Conservation (phyloP, 2,113 vertebrate species). For the Lampris incognitus region DNA sequence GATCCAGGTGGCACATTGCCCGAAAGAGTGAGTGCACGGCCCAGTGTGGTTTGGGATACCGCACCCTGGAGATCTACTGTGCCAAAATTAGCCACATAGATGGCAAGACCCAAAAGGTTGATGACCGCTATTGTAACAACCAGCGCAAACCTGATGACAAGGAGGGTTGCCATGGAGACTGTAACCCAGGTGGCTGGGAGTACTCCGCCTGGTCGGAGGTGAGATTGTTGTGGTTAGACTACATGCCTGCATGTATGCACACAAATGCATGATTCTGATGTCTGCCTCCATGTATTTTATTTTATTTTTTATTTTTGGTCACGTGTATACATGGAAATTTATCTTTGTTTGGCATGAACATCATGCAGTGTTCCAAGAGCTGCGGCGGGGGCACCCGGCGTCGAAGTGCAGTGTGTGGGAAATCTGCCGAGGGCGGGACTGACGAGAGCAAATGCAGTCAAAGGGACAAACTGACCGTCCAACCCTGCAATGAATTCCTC, state of each 20-base stretch:
- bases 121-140: slow-evolving; percentile 88
- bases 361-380: slow-evolving; percentile 92
- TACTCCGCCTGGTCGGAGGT: slow-evolving; percentile 97
- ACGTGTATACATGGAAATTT: slow-evolving; percentile 31
- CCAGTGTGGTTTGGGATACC: slow-evolving; percentile 92
- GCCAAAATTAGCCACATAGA: slow-evolving; percentile 88
- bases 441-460: slow-evolving; percentile 93
- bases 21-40: slow-evolving; percentile 92
- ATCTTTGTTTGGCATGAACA: slow-evolving; percentile 40
- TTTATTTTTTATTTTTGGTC: neutral
- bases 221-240: slow-evolving; percentile 44
- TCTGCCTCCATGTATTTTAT: slow-evolving; percentile 10
- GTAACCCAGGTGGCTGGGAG: slow-evolving; percentile 92
- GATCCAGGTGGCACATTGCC: slow-evolving; percentile 89
- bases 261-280: neutral
- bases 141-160: slow-evolving; percentile 88
- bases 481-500: slow-evolving; percentile 90
- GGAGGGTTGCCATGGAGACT: slow-evolving; percentile 93
- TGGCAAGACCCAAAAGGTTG: slow-evolving; percentile 90
- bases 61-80: slow-evolving; percentile 91
- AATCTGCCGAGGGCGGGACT: slow-evolving; percentile 82
- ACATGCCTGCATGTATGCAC: slow-evolving; percentile 28
- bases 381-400: slow-evolving; percentile 90
- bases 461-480: slow-evolving; percentile 89
- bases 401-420: slow-evolving; percentile 90